These are phyloP conservation scores for Cryptus armator DNA, from an alignment of 2,888 invertebrate species.

Conservation along the genomic window DNA sequence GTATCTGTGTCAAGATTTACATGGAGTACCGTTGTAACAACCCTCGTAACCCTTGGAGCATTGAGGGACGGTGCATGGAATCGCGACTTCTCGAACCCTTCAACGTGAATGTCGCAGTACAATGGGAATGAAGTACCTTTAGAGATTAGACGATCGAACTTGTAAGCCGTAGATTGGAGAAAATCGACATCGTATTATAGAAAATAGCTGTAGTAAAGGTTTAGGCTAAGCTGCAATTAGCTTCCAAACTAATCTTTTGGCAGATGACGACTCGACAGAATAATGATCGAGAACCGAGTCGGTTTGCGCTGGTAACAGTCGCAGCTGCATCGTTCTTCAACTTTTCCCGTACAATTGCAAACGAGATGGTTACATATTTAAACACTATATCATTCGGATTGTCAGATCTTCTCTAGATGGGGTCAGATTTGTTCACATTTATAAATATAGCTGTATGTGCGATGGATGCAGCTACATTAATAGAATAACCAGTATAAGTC, in stretches of 20 bases:
- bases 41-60: neutral
- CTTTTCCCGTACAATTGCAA: no score
- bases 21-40: neutral
- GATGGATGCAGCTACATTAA: neutral
- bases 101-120: conserved; percentile 15
- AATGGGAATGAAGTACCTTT: neutral
- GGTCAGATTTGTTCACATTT: neutral
- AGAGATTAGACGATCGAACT: neutral
- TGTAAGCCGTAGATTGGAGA: neutral
- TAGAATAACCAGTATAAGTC: neutral
- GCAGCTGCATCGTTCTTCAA: no score
- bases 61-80: neutral
- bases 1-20: neutral
- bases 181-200: neutral
- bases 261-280: no score
- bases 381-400: neutral
- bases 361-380: neutral
- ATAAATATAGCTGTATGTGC: neutral
- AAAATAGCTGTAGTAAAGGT: no score
- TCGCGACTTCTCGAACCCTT: neutral
- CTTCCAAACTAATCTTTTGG: no score
- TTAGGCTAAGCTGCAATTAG: no score
- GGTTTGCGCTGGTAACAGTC: no score
- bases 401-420: neutral
- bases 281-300: neutral